Base-by-base conservation (phyloP, 2,113 vertebrate genomes). In the Podarcis cretensis region DNA sequence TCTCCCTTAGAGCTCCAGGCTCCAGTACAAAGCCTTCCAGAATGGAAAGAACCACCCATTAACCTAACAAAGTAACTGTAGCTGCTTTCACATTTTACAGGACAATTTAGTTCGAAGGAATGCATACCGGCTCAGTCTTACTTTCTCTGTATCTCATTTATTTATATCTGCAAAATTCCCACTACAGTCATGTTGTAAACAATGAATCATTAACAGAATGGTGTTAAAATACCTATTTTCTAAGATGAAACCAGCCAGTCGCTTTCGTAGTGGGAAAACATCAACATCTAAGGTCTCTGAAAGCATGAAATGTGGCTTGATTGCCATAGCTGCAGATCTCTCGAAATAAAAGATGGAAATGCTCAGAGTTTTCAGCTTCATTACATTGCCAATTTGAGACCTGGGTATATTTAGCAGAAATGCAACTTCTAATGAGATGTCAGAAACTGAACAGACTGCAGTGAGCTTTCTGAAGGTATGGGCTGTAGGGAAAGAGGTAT, bases 381-480 rank as follows among this genome's bases (percentile, higher is more conserved):
- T 87, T 87, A 81, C 78, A 73, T 81, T 63, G 78, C 68, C 78
- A 87, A 63, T 81, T 87, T 87, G 86, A 81, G 86, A 63, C 84
- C 75, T 78, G 18, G 75, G 59, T 78, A 68, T 78, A 78, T 78
- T 86, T 66, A 86, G 75, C 74, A 78, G 78, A 81, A 87, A 68
- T 73, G 78, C 68, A 87, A 87, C 78, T 73, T 59, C 86, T 87
- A 87, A 87, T 87, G 86, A 87, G 78, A 87, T 87, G 86, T 73
- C 78, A 87, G 25, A 87, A 87, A 74, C 9, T 40, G 78, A 87
- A 81, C 65, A 81, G 86, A 59, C 68, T 63, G 81, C 32, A n/a
- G 23, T 21, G 68, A 87, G 68, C 23, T 40, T 80, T 87, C 68
- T 40, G 32, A 21, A 73, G 78, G 78, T 20, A 30, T 37, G 5